Percentiles rank a stretch among this genome's conserved stretches.
Evolutionary conservation across 2,797 vertebrate species (phyloP).

Genomic region (Botia kubotai): DNA sequence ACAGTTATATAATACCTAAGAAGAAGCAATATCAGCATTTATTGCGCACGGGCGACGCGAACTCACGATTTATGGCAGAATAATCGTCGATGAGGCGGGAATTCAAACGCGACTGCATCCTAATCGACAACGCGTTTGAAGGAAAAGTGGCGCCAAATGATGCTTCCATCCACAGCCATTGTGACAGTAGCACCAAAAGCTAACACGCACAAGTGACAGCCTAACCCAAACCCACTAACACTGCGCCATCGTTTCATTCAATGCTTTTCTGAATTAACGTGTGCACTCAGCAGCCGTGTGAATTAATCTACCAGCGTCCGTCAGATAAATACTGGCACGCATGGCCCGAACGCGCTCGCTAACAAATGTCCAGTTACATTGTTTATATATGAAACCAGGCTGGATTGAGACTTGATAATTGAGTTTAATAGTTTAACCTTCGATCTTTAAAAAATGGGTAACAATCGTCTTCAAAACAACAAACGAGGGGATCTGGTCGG

Average conservation of each 20-base stretch:
- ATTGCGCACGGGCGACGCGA: not conserved
- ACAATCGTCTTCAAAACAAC: not conserved
- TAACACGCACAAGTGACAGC: slow-evolving; percentile 6
- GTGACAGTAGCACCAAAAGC: slow-evolving; percentile 6
- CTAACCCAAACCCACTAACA: not conserved
- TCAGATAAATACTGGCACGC: not conserved
- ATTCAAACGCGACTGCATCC: not conserved
- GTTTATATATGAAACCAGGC: not conserved
- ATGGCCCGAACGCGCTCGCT: not conserved
- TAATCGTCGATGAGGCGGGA: not conserved
- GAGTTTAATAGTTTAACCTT: not conserved
- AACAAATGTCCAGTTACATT: not conserved
- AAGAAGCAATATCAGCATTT: not conserved
- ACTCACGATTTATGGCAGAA: not conserved
- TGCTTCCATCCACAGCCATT: slow-evolving; percentile 15
- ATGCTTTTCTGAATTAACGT: not conserved
- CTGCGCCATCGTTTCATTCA: not conserved
- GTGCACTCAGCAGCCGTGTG: not conserved
- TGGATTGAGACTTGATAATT: too few relatives aligned
- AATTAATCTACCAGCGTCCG: not conserved
- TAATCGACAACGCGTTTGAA: not conserved
- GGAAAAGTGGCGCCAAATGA: slow-evolving; percentile 85
- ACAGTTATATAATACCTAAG: slow-evolving; percentile 33
- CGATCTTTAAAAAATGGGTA: not conserved
- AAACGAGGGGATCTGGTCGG: not conserved